Conservation (phyloP, 1,140 invertebrate genomes). For the Cardiocondyla obscurior region DNA sequence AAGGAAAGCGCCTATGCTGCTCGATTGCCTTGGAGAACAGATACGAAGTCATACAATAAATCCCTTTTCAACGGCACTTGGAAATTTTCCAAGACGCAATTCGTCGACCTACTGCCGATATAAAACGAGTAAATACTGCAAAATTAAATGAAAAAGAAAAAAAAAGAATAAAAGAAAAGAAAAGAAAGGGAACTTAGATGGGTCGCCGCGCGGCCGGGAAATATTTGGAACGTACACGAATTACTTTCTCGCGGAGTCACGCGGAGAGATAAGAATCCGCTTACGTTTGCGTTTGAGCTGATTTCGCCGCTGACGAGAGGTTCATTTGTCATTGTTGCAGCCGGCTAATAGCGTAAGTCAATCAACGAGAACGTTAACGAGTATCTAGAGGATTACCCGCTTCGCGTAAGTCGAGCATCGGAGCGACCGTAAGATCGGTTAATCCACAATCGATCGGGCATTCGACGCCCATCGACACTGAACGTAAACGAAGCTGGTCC, state of each 20-base stretch:
- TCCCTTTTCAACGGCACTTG: conserved; percentile 12
- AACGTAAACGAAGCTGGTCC: not conserved
- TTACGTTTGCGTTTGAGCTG: not conserved
- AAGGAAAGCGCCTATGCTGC: not conserved
- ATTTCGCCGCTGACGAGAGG: not conserved
- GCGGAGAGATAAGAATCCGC: not conserved
- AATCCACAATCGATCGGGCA: conserved; percentile 50
- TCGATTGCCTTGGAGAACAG: conserved; percentile 4
- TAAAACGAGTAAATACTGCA: not conserved
- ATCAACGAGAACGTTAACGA: conserved; percentile 57
- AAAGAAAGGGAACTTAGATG: too few species aligned
- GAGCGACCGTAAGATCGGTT: conserved; percentile 31
- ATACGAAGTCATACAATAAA: conserved; percentile 14
- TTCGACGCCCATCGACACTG: conserved; percentile 12
- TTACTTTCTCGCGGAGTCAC: not conserved
- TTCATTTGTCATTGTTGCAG: conserved; percentile 40
- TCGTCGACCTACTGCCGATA: conserved; percentile 14
- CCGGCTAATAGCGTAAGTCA: conserved; percentile 36
- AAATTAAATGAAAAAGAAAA: not conserved
- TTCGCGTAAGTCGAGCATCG: not conserved
- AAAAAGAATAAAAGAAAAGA: too few species aligned
- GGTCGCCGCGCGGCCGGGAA: not conserved
- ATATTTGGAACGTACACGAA: not conserved
- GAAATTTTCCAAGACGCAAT: conserved; percentile 29
- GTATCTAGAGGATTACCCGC: conserved; percentile 26